Evolutionary conservation across 2,113 vertebrate species (phyloP).

Genomic region (human): GRCh38 chr2:132824501-132825000

Average conservation of each 20-base stretch:
- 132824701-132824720: not conserved
- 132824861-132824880: not conserved
- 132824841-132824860: not conserved
- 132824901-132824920: not conserved
- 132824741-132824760: not conserved
- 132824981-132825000: not conserved
- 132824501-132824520: not conserved
- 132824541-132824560: not conserved
- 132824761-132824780: not conserved
- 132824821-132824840: not conserved
- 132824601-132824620: not conserved
- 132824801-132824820: not conserved
- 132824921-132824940: not conserved
- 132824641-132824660: not conserved
- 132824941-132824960: not conserved
- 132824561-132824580: not conserved
- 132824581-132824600: not conserved
- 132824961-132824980: not conserved
- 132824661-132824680: not conserved
- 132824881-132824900: not conserved
- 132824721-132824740: not conserved
- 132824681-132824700: not conserved
- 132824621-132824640: not conserved
- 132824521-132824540: not conserved
- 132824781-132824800: not conserved